Conservation (phyloP, 2,113 vertebrate genomes). For the Isichthys henryi region DNA sequence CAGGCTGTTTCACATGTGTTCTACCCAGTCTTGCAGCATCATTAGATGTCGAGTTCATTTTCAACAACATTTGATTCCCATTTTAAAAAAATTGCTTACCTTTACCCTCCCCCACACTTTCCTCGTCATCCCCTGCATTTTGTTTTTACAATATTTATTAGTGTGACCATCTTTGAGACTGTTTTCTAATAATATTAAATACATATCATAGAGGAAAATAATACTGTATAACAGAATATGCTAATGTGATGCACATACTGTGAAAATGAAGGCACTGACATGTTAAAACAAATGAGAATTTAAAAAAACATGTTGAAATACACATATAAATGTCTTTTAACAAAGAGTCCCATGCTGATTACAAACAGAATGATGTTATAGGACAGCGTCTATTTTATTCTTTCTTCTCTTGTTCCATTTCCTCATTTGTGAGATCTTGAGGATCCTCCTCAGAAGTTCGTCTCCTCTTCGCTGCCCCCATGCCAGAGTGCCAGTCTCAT, state of each 20-base stretch:
- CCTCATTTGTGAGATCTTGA: background rate
- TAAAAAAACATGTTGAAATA: background rate
- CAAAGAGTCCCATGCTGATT: background rate
- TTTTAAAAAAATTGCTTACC: background rate
- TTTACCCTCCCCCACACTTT: background rate
- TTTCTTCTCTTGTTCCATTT: background rate
- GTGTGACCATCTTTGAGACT: background rate
- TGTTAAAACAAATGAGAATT: background rate
- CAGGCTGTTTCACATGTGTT: background rate
- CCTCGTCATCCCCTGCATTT: background rate
- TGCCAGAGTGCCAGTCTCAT: conserved; percentile 62
- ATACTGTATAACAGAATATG: background rate
- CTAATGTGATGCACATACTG: background rate
- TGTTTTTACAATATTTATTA: background rate
- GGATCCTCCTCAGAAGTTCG: conserved; percentile 44
- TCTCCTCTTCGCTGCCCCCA: conserved; percentile 45
- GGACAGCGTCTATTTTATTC: background rate
- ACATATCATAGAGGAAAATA: background rate
- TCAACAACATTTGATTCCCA: background rate
- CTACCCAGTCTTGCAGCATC: background rate
- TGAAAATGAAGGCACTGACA: background rate
- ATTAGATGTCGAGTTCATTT: background rate
- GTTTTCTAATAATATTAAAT: background rate
- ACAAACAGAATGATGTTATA: background rate
- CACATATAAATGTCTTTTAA: background rate